Conservation (phyloP, 2,113 vertebrate species). For the Lagenorhynchus albirostris region DNA sequence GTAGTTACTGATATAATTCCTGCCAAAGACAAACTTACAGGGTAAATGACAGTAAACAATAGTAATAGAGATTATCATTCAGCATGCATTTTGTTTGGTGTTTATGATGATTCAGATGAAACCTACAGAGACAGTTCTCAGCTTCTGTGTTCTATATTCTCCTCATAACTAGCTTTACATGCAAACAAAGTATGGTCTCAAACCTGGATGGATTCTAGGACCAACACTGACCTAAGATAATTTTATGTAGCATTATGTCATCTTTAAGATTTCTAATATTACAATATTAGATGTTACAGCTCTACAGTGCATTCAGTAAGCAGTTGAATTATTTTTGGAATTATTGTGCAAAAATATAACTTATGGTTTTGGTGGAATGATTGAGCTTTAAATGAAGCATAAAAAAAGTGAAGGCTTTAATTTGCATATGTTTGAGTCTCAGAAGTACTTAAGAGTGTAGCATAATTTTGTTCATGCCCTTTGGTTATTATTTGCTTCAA, state of each 20-base stretch:
- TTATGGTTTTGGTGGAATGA: not conserved
- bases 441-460: not conserved
- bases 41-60: not conserved
- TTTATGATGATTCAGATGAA: not conserved
- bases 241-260: not conserved
- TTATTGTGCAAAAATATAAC: not conserved
- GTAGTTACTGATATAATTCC: not conserved
- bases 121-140: not conserved
- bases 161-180: not conserved
- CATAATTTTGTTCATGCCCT: not conserved
- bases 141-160: not conserved
- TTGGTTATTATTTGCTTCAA: conserved; percentile 26
- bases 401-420: not conserved
- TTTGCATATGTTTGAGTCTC: not conserved
- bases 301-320: not conserved
- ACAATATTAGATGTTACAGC: not conserved
- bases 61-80: not conserved
- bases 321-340: not conserved
- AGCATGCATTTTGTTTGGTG: not conserved
- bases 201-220: not conserved
- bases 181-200: not conserved
- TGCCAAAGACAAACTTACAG: not conserved
- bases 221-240: not conserved
- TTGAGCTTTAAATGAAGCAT: not conserved
- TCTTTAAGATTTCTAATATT: not conserved